Conservation (phyloP, 2,797 vertebrate genomes). For the Telmatherina bonti region DNA sequence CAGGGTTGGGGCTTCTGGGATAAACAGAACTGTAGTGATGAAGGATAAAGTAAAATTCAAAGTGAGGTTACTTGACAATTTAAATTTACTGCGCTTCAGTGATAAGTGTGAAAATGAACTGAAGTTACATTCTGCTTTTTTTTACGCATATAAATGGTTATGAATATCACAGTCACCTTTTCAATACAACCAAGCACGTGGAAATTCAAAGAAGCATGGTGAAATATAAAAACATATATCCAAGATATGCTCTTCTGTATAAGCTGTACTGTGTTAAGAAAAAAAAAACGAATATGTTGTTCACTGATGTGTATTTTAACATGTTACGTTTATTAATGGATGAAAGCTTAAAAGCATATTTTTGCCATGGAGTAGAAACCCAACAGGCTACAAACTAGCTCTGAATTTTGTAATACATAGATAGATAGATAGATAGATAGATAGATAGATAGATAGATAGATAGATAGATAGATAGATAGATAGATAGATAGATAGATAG, state of each 20-base stretch:
- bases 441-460: too few relatives aligned
- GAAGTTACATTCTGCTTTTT: not conserved
- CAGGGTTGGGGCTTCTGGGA: not conserved
- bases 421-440: too few relatives aligned
- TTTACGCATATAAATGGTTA: too few relatives aligned
- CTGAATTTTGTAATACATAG: too few relatives aligned
- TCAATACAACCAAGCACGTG: not conserved
- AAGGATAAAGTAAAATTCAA: conserved; percentile 8
- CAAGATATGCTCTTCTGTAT: not conserved
- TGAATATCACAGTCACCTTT: not conserved
- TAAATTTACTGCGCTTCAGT: not conserved
- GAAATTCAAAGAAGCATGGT: not conserved
- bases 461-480: too few relatives aligned
- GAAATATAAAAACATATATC: not conserved
- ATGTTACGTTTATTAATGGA: not conserved
- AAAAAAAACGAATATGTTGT: not conserved
- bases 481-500: too few relatives aligned
- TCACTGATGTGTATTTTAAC: not conserved
- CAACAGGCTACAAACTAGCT: too few relatives aligned
- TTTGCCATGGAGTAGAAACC: too few relatives aligned
- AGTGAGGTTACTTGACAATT: conserved; percentile 6
- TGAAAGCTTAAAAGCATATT: too few relatives aligned
- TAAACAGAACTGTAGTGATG: conserved; percentile 5
- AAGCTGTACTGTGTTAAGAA: not conserved
- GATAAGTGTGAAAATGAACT: conserved; percentile 5